Base-by-base conservation (phyloP, 2,797 vertebrate genomes). In the Oceanodroma leucorhoa region DNA sequence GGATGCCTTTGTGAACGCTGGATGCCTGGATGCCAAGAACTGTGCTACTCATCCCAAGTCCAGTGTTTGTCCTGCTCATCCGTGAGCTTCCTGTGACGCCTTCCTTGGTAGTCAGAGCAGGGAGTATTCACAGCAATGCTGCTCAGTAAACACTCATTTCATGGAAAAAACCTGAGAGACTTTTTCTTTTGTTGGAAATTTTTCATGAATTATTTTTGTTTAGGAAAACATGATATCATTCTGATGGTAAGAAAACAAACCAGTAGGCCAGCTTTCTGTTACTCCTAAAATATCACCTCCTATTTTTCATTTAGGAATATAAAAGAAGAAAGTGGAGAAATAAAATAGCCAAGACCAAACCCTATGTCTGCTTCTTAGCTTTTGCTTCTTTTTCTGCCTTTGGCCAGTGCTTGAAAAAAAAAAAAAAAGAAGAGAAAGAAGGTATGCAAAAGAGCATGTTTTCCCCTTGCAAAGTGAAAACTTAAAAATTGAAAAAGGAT, bases 201-300 rank as follows among this genome's bases (percentile, higher is more conserved):
- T 94, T 95, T 94, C 75, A 48, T 48, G 75, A 93, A 96, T 93
- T 95, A 95, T 96, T 96, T 97, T 97, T 96, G 87, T 96, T 97
- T 96, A 92, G 95, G 95, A 94, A 97, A 96, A 92, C 57, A 96
- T 97, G 90, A 95, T 95, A 97, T 96, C 96, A 95, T 95, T 92
- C 90, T 87, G 87, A 95, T 95, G 89, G 90, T 87, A 95, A 96
- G 71, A 95, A 95, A 93, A 93, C 83, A 95, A 95, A 95, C 78
- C 76, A 57, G 36, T 75, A 77, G 55, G 75, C 83, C 83, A 96
- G 67, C 71, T 95, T 92, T 97, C 86, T 97, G 86, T 87, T 87
- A 73, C 43, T 93, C 83, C 48, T 87, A 89, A 95, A 97, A 95
- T 95, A 95, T 73, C 87, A 85, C 36, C 78, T 95, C 77, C 30